These are phyloP conservation scores for Hirudo medicinalis DNA, from an alignment of 1,140 invertebrate species.

Conservation along the genomic window DNA sequence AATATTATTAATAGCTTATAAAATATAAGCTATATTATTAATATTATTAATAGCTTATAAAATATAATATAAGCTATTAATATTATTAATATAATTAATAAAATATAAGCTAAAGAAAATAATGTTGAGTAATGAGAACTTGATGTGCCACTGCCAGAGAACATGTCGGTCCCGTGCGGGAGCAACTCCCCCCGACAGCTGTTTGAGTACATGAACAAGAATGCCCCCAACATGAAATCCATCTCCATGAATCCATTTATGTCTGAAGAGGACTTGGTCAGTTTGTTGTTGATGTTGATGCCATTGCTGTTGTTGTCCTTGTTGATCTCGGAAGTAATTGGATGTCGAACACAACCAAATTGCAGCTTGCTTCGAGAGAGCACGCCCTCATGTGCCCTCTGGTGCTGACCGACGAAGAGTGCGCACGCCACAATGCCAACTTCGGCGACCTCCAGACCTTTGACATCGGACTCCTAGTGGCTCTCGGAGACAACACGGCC, in stretches of 20 bases:
- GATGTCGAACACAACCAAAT: background rate
- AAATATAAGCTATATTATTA: no score
- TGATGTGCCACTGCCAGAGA: conserved; percentile 1
- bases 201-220: conserved; percentile 52
- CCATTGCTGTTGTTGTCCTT: background rate
- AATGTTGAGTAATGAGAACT: no score
- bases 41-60: no score
- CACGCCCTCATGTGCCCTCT: conserved; percentile 4
- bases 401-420: background rate
- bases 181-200: conserved; percentile 52
- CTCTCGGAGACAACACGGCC: background rate
- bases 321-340: background rate
- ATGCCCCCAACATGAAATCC: background rate
- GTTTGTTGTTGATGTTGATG: background rate
- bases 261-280: background rate
- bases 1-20: background rate
- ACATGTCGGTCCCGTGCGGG: conserved; percentile 12
- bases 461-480: conserved; percentile 9
- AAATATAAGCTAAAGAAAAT: no score
- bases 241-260: conserved; percentile 2
- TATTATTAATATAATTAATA: background rate
- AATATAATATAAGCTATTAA: no score
- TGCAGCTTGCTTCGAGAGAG: background rate
- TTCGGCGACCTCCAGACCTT: background rate
- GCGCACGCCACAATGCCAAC: background rate